phyloP scores from a whole-genome alignment of 2,888 invertebrate species.

The Amblyjoppa fuscipennis region DNA sequence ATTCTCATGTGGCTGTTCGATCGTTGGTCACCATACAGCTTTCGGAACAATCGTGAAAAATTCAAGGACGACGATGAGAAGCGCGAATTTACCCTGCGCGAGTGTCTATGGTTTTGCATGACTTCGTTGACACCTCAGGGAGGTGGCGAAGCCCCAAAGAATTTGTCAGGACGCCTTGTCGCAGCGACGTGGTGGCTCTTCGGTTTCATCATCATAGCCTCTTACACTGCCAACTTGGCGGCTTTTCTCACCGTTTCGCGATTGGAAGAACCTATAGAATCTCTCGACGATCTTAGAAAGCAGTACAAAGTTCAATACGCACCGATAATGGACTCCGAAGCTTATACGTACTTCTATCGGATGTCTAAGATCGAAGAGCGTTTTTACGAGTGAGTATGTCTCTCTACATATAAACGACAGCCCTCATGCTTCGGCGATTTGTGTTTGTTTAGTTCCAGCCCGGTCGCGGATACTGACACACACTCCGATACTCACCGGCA shows the following conservation, averaged over 20 bases:
- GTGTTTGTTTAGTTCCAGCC: background rate
- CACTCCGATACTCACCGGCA: too few relatives aligned
- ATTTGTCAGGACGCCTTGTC: conserved; percentile 96
- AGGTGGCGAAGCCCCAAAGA: conserved; percentile 98
- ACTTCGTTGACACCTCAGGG: conserved; percentile 98
- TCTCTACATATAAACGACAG: background rate
- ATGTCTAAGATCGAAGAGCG: conserved; percentile 98
- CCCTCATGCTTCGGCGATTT: too few relatives aligned
- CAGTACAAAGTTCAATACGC: conserved; percentile 99
- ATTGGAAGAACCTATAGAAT: conserved; percentile 96
- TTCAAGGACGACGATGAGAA: conserved; percentile 97
- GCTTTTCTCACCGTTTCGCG: conserved; percentile 98
- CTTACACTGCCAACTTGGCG: conserved; percentile 99
- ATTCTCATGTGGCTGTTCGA: conserved; percentile 98
- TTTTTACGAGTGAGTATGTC: conserved; percentile 94
- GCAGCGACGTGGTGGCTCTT: conserved; percentile 99
- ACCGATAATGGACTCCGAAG: conserved; percentile 94
- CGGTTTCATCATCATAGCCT: conserved; percentile 99
- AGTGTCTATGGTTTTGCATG: conserved; percentile 99
- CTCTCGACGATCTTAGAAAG: conserved; percentile 96
- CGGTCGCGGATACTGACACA: too few relatives aligned
- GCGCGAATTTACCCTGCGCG: conserved; percentile 97
- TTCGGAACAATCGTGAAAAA: conserved; percentile 96
- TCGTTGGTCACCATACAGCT: conserved; percentile 98
- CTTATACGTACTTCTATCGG: conserved; percentile 97